phyloP scores from a whole-genome alignment of 2,797 vertebrate genomes.

The Eospalax fontanierii region DNA sequence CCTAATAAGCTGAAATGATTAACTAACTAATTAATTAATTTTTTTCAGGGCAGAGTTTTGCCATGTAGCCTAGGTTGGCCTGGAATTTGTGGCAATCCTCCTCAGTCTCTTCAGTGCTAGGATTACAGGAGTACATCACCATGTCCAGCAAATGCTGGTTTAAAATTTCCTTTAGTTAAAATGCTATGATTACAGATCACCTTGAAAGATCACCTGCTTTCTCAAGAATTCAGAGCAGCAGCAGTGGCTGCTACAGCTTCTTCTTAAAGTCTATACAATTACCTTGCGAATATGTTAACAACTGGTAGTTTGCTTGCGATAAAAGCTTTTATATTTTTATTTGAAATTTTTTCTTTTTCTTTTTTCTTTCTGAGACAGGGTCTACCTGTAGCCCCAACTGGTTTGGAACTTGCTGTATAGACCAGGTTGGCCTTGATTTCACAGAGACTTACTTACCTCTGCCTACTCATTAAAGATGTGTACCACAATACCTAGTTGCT shows the following conservation, averaged over 20 bases:
- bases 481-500: not conserved
- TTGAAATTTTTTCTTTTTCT: no score
- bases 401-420: not conserved
- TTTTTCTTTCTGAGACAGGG: not conserved
- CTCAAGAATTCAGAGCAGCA: constrained; percentile 61
- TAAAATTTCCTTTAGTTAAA: constrained; percentile 76
- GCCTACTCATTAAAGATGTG: not conserved
- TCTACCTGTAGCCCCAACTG: not conserved
- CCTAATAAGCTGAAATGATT: constrained; percentile 62
- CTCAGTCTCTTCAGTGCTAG: not conserved
- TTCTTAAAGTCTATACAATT: constrained; percentile 53
- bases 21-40: not conserved
- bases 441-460: no score
- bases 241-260: not conserved
- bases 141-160: not conserved
- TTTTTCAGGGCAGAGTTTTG: not conserved
- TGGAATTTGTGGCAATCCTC: not conserved
- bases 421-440: no score
- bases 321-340: not conserved
- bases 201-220: constrained; percentile 64
- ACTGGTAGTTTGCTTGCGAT: not conserved
- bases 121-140: not conserved
- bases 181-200: constrained; percentile 72
- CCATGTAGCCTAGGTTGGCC: not conserved
- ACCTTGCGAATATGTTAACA: constrained; percentile 4